Percentiles rank a stretch among this genome's conserved stretches.
Evolutionary conservation across 1,140 invertebrate genomes (phyloP).

Genomic region (Kradibia gibbosae): DNA sequence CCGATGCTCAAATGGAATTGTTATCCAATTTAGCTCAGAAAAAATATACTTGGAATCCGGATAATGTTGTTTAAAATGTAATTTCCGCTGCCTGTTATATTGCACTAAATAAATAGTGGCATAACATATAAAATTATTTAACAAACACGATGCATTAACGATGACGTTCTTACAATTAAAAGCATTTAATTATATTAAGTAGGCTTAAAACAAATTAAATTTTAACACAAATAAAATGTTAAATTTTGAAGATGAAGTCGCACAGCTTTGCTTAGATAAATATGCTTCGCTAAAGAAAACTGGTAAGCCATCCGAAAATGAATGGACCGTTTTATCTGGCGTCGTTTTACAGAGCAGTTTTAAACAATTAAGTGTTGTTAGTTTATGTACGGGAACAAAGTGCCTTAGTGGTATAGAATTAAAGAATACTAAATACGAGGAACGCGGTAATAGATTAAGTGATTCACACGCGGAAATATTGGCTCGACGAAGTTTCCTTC

Average conservation of each 20-base stretch:
- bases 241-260: slow-evolving; percentile 72
- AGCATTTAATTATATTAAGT: not conserved
- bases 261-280: slow-evolving; percentile 75
- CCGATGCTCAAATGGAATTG: slow-evolving; percentile 73
- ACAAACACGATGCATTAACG: not conserved
- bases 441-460: slow-evolving; percentile 81
- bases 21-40: slow-evolving; percentile 74
- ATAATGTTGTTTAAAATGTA: slow-evolving; percentile 63
- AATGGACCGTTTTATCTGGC: slow-evolving; percentile 89
- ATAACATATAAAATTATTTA: no score
- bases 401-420: slow-evolving; percentile 81
- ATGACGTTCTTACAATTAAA: no score
- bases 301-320: slow-evolving; percentile 82
- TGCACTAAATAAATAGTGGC: not conserved
- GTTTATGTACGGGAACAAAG: slow-evolving; percentile 92
- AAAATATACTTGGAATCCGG: slow-evolving; percentile 85
- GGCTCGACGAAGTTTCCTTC: slow-evolving; percentile 84
- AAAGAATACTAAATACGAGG: slow-evolving; percentile 75
- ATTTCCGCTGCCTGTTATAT: not conserved
- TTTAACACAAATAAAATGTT: slow-evolving; percentile 51
- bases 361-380: slow-evolving; percentile 77
- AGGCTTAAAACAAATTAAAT: not conserved
- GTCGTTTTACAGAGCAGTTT: slow-evolving; percentile 76
- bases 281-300: slow-evolving; percentile 82
- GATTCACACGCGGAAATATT: slow-evolving; percentile 95